These are phyloP conservation scores for Oncorhynchus mykiss DNA, from an alignment of 2,113 vertebrate species.

Conservation along the genomic window DNA sequence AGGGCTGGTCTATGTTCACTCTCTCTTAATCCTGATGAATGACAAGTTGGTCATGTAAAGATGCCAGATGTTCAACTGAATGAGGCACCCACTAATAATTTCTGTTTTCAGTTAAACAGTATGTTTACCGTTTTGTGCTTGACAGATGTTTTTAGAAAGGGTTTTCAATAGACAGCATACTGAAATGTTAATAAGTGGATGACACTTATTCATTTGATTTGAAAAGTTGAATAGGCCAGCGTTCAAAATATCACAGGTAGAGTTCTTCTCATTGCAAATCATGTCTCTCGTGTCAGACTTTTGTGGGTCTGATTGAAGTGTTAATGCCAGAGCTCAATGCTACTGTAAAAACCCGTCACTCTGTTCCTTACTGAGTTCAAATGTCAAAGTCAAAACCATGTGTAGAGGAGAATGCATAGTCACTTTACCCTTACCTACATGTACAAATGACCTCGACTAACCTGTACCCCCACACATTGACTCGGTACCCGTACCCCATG, in stretches of 20 bases:
- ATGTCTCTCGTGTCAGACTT: constrained; percentile 67
- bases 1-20: background rate
- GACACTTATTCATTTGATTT: constrained; percentile 53
- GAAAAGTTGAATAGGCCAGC: constrained; percentile 41
- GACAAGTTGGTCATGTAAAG: background rate
- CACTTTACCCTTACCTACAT: too few species aligned
- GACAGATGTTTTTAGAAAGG: too few species aligned
- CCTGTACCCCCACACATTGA: too few species aligned
- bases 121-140: too few species aligned
- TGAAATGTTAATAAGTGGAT: constrained; percentile 3
- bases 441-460: too few species aligned
- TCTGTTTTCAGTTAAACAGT: background rate
- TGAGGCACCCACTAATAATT: background rate
- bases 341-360: constrained; percentile 59
- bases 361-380: constrained; percentile 75
- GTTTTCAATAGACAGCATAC: too few species aligned
- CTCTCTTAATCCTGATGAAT: constrained; percentile 10
- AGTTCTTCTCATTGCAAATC: constrained; percentile 66
- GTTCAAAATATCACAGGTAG: constrained; percentile 65
- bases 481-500: too few species aligned
- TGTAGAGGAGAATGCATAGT: constrained; percentile 57
- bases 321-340: constrained; percentile 65
- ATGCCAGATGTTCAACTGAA: background rate
- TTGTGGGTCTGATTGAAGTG: constrained; percentile 68
- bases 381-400: constrained; percentile 72